Base-by-base conservation (phyloP, 2,888 invertebrate species). In the Drosophila pegasa region DNA sequence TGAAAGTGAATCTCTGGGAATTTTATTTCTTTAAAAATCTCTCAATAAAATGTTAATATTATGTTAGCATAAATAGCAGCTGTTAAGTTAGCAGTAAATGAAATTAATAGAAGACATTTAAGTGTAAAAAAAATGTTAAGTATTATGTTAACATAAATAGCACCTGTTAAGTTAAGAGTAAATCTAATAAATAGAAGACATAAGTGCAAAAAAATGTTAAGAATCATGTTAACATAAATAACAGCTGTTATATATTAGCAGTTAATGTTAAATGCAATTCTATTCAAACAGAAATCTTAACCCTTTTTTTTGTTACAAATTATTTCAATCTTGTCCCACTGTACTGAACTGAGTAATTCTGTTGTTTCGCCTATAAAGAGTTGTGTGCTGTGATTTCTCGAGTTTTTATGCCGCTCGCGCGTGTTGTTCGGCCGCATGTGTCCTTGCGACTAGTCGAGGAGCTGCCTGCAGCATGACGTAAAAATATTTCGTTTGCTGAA, bases 351-450 rank as follows among this genome's bases (percentile, higher is more conserved):
- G 43, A 45, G 40, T 5, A 18, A 20, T 37, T 4, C 29, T 10
- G 35, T 29, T 33, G 31, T 14, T 35, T 51, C 10, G 25, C 40
- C 52, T 25, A 16, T n/a, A 70, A 64, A 77, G 70, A 73, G 75
- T 75, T 69, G 63, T 58, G 14, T 20, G 72, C 78, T 79, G 66
- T 73, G 87, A 85, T 84, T 82, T 55, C 59, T 59, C 3, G 55
- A 51, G 66, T 59, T 87, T 84, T 84, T 75, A 84, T 84, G 87
- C 73, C 68, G n/a, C 47, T 60, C 64, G 76, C 83, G 87, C 82
- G 87, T 85, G 85, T 60, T 43, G 65, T 14, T 50, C 9, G 20
- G 60, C 37, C 45, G 50, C 70, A 54, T 47, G 61, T 73, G 63
- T 60, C 70, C 62, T 54, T 38, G 65, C 43, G 22, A 10, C 61